Evolutionary conservation across 2,113 vertebrate genomes (phyloP), one percentile per base, ranked within the genome.

Genomic region (Proteles cristata): DNA sequence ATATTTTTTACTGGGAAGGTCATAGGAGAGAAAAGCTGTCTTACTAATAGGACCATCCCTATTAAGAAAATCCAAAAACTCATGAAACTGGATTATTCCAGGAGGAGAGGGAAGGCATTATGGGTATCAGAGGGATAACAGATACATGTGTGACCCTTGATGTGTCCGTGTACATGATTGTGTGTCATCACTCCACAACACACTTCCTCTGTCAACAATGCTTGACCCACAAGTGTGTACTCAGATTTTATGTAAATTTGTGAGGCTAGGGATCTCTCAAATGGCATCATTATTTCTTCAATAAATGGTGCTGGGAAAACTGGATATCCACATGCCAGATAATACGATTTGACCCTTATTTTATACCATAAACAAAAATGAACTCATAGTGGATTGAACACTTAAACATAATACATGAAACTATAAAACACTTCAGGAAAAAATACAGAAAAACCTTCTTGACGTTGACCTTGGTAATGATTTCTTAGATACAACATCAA

Each of bases 401-500:
- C 6, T 15, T 45, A 77, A 85, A 95, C 14, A 53, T 28, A 74
- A 45, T 53, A 76, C 16, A 21, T 79, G 5, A 45, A 85, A 35
- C 31, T 48, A 5, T 77, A 77, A 61, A 88, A 39, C 16, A n/a
- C 9, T 1, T 48, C 6, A 4, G 76, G 71, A 68, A 76, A 11
- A 74, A 11, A 77, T 55, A 76, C 3, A 58, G 48, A 90, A 31
- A 90, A 55, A 35, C 0, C 28, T 84, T 55, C 23, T n/a, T 85
- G 48, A 85, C 1, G 12, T 69, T 77, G 33, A 48, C 61, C 16
- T 90, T 84, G 80, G 35, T 15, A 90, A 76, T 76, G 15, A 77
- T 90, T 90, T 85, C 35, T 66, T 83, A 28, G 73, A n/a, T 95
- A 77, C 28, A 58, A 77, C 17, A 15, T 77, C 45, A 68, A 84